Conservation (phyloP, 1,140 invertebrate species). For the fruit fly (Drosophila melanogaster) region Release_6_plus_ISO1_MT NT_037436.4:8764501-8765000, state of each 20-base stretch:
- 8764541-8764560: constrained; percentile 59
- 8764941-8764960: constrained; percentile 47
- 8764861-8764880: constrained; percentile 5
- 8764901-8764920: constrained; percentile 41
- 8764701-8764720: constrained; percentile 60
- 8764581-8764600: constrained; percentile 78
- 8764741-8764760: constrained; percentile 76
- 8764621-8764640: constrained; percentile 27
- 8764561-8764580: constrained; percentile 50
- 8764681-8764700: constrained; percentile 73
- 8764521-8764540: constrained; percentile 67
- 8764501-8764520: constrained; percentile 27
- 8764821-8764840: constrained; percentile 43
- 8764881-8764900: constrained; percentile 25
- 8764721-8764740: constrained; percentile 35
- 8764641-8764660: constrained; percentile 54
- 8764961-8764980: constrained; percentile 34
- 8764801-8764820: constrained; percentile 25
- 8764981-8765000: constrained; percentile 42
- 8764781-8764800: constrained; percentile 29
- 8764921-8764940: constrained; percentile 21
- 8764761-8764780: constrained; percentile 58
- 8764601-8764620: constrained; percentile 18
- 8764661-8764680: constrained; percentile 47
- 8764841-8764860: constrained; percentile 3